These are phyloP conservation scores for Drosophila paramelanica DNA, from an alignment of 2,888 invertebrate genomes.

Conservation along the genomic window DNA sequence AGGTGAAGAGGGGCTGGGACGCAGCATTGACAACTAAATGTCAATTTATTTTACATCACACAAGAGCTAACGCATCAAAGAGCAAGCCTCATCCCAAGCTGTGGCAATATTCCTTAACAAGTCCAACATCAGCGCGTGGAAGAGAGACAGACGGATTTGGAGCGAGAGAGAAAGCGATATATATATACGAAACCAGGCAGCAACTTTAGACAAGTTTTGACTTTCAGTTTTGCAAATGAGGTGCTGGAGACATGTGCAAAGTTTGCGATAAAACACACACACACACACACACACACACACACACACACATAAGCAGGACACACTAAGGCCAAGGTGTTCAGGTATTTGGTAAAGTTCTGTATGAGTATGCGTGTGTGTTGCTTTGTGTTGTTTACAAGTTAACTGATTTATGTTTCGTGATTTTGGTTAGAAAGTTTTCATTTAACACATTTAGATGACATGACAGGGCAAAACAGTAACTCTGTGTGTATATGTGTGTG, in stretches of 20 bases:
- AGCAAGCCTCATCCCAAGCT: conserved; percentile 19
- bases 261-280: conserved; percentile 60
- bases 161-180: neutral
- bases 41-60: conserved; percentile 78
- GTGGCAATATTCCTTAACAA: conserved; percentile 16
- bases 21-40: conserved; percentile 70
- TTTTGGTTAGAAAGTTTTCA: conserved; percentile 66
- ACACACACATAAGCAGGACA: conserved; percentile 6
- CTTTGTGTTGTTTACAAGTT: conserved; percentile 68
- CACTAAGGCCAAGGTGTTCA: conserved; percentile 19
- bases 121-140: neutral
- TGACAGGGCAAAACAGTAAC: conserved; percentile 14
- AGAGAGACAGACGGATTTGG: neutral
- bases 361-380: conserved; percentile 14
- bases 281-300: conserved; percentile 17
- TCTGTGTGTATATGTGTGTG: neutral
- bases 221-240: conserved; percentile 80
- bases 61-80: conserved; percentile 36
- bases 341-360: conserved; percentile 21
- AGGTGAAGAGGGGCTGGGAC: neutral
- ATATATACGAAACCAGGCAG: conserved; percentile 21
- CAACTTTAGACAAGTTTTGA: conserved; percentile 76
- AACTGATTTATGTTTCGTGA: conserved; percentile 75
- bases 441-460: conserved; percentile 47
- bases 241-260: conserved; percentile 73